Evolutionary conservation across 2,797 vertebrate genomes (phyloP).

Genomic region (Xenentodon cancila): DNA sequence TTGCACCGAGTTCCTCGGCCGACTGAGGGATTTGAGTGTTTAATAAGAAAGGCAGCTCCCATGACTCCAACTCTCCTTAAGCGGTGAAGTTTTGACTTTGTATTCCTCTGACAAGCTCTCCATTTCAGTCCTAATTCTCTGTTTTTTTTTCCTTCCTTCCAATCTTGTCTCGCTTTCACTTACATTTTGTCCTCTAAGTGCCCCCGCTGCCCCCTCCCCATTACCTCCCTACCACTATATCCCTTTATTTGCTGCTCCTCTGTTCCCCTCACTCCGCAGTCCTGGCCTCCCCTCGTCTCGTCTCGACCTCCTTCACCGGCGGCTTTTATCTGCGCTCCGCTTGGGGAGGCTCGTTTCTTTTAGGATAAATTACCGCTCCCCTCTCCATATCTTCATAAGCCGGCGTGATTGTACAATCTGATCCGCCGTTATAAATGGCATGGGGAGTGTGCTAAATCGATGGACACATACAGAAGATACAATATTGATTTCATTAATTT

Average conservation of each 20-base stretch:
- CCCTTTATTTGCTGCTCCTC: slow-evolving; percentile 34
- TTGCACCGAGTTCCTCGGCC: slow-evolving; percentile 38
- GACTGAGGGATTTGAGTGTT: slow-evolving; percentile 62
- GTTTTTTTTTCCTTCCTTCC: slow-evolving; percentile 25
- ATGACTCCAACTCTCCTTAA: slow-evolving; percentile 67
- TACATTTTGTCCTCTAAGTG: slow-evolving; percentile 56
- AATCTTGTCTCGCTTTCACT: slow-evolving; percentile 50
- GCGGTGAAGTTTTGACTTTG: slow-evolving; percentile 53
- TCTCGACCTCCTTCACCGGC: slow-evolving; percentile 19
- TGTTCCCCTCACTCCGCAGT: slow-evolving; percentile 3
- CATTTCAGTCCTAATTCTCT: slow-evolving; percentile 35
- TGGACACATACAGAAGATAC: slow-evolving; percentile 48
- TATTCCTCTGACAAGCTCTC: slow-evolving; percentile 52
- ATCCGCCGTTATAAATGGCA: slow-evolving; percentile 46
- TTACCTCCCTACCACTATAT: not conserved
- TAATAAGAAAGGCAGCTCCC: slow-evolving; percentile 71
- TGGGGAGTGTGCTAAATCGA: slow-evolving; percentile 60
- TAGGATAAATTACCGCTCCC: slow-evolving; percentile 48
- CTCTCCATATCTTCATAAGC: slow-evolving; percentile 49
- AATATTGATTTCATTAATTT: slow-evolving; percentile 77
- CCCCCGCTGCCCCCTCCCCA: slow-evolving; percentile 2
- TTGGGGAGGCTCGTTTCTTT: slow-evolving; percentile 25
- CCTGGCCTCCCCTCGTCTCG: not conserved
- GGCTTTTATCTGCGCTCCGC: slow-evolving; percentile 50
- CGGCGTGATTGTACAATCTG: slow-evolving; percentile 37